Evolutionary conservation across 1,140 invertebrate species (phyloP), one percentile per base, ranked within the genome.

Genomic region (Drosophila parabipectinata): DNA sequence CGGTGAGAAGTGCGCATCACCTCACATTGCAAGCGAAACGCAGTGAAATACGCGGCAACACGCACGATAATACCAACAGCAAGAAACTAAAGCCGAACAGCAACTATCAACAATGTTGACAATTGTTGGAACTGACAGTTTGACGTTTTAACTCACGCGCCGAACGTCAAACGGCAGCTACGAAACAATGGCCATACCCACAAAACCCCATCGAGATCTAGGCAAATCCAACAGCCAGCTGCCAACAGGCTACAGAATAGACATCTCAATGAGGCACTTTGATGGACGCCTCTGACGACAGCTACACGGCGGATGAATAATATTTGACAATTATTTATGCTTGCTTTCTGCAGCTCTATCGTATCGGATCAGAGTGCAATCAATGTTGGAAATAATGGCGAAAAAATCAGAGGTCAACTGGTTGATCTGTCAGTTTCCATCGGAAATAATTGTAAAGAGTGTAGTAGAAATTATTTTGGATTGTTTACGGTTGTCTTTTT

Each of bases 141-240:
- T 87, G 78, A 82, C 82, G 64, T 77, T 80, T 87, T 52, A 82
- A 85, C 79, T 87, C 81, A 87, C 78, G 81, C 82, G 69, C 78
- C 74, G 60, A 81, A 81, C 81, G 74, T 69, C 68, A 66, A 71
- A 59, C 66, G 54, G 37, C 68, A 73, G 52, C 45, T 44, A 15
- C 53, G 41, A 34, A 60, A 41, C 32, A 66, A 58, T 62, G 24
- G 28, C 64, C 51, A 58, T 50, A 56, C 26, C 41, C 30, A 28
- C 55, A 60, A 28, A 24, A 47, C n/a, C 21, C 30, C 34, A 28
- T 45, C 50, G 64, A 37, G 47, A 71, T 55, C 62, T 56, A 68
- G 52, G 66, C 66, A 56, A 69, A 56, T 18, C 68, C 44, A 62
- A 56, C n/a, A 56, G 30, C 50, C 30, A 44, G 18, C 32, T 9